Evolutionary conservation across 2,888 invertebrate genomes (phyloP), one percentile per base, ranked within the genome.

Genomic region (Esperia sulphurella): DNA sequence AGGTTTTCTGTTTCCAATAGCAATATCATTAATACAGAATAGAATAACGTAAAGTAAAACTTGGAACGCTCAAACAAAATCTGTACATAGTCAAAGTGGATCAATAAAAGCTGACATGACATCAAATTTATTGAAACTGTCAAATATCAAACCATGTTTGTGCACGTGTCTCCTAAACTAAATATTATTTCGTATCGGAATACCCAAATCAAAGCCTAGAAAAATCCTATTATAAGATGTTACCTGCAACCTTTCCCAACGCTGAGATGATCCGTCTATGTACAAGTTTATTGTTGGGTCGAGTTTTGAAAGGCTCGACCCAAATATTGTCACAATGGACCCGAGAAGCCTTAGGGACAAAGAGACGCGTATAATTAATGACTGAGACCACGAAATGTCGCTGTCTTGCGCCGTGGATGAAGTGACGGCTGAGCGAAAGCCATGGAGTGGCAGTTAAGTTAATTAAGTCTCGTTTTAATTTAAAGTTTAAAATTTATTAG

Each of bases 301-400:
- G 64, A 64, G 71, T 79, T 83, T 35, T 83, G 82, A 85, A 86
- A 83, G 82, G 71, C 77, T 70, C 76, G 83, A 74, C 83, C 83
- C 83, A 78, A 88, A 87, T 86, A 84, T 85, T 88, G 86, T 87
- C 83, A 87, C 88, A 88, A 87, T 87, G 80, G 83, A 71, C 72
- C 69, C 58, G 69, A 73, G 78, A 73, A 21, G 78, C 71, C 73
- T 68, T 58, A 59, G 72, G 81, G 81, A 88, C 88, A 89, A 87
- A 85, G 87, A 80, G 74, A 74, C 68, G 57, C 75, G 79, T 80
- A 87, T 89, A 89, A 89, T 88, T 89, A 89, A 89, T 89, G 86
- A 81, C 77, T 63, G 73, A 75, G 80, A 80, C 84, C 79, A 82
- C 80, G 75, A 84, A 82, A 83, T 83, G 83, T 84, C 78, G 77